Conservation (phyloP, 2,797 vertebrate genomes). For the Peromyscus melanophrys region DNA sequence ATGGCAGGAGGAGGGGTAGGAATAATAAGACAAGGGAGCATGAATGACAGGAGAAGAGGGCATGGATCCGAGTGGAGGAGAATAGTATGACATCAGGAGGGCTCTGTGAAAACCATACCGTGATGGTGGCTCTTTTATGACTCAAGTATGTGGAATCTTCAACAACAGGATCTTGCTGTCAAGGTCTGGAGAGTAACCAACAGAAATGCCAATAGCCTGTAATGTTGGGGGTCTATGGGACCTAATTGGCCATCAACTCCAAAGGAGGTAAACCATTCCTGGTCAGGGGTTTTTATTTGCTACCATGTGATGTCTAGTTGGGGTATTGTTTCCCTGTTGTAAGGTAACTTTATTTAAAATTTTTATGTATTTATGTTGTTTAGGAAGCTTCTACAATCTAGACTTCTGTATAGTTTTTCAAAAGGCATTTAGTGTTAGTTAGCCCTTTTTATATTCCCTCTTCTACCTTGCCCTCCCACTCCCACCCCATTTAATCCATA, state of each 20-base stretch:
- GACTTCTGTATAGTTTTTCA: background rate
- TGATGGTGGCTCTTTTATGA: background rate
- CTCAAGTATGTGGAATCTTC: background rate
- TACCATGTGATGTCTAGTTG: background rate
- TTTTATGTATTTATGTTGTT: background rate
- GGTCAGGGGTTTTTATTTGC: background rate
- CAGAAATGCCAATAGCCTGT: background rate
- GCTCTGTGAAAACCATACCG: background rate
- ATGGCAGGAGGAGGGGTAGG: background rate
- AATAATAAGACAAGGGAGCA: background rate
- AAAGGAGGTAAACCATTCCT: background rate
- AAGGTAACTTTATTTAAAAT: background rate
- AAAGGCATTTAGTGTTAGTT: background rate
- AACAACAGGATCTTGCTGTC: background rate
- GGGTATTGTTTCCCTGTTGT: background rate
- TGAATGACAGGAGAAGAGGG: background rate
- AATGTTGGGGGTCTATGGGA: background rate
- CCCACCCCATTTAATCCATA: background rate
- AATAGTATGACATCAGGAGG: background rate
- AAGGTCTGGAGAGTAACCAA: background rate
- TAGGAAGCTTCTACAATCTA: background rate
- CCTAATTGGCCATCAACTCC: background rate
- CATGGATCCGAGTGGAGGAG: no score
- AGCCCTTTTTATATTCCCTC: background rate
- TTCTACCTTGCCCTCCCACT: background rate